phyloP scores from a whole-genome alignment of 2,113 vertebrate genomes.

The Podarcis cretensis region DNA sequence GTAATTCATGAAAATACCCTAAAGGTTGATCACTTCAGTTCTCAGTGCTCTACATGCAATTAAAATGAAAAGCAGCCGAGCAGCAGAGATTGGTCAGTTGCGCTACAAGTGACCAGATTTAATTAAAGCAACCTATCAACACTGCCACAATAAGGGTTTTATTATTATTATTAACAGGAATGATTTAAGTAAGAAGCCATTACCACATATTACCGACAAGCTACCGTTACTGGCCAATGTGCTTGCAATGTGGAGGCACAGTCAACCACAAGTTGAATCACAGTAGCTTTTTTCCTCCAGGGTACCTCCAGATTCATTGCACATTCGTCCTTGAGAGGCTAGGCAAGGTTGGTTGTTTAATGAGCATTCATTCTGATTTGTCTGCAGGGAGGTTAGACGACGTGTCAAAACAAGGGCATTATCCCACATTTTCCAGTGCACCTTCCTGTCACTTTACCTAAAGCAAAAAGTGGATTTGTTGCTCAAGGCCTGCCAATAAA shows the following conservation, averaged over 20 bases:
- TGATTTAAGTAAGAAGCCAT: fast-evolving
- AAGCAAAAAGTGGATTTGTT: no score
- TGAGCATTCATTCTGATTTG: no score
- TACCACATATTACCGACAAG: fast-evolving
- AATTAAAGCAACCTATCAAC: not conserved
- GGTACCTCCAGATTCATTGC: no score
- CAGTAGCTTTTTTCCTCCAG: fast-evolving
- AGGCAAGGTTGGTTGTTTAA: no score
- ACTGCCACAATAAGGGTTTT: not conserved
- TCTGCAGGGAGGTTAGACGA: no score
- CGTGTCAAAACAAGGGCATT: no score
- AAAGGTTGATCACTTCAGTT: not conserved
- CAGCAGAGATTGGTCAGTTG: not conserved
- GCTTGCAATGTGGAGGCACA: not conserved
- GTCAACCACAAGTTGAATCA: not conserved
- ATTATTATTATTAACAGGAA: not conserved
- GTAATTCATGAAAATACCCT: not conserved
- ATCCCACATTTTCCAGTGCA: no score
- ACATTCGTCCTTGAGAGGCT: no score
- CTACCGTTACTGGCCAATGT: not conserved
- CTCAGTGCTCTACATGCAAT: not conserved
- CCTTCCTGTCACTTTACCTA: no score
- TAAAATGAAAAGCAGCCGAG: not conserved
- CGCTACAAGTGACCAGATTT: not conserved
- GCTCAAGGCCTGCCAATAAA: no score